Evolutionary conservation across 2,797 vertebrate species (phyloP), one percentile per base, ranked within the genome.

Genomic region (Sparus aurata): DNA sequence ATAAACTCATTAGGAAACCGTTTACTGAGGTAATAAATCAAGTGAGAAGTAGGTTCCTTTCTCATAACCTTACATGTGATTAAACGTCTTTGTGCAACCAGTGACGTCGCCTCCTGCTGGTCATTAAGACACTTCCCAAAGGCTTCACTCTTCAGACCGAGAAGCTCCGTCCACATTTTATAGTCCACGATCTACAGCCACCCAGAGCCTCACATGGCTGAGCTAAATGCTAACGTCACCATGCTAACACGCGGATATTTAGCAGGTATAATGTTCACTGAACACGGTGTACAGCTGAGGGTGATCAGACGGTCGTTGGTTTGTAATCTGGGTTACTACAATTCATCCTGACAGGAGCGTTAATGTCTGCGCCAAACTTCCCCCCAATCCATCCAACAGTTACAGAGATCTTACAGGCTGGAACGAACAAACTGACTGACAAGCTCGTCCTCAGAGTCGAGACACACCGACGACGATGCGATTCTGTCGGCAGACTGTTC

Each of bases 181-280:
- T 34, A 34, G 7, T 34, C 0, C 15, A 60, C 11, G 20, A 11
- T 30, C 25, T 34, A 13, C 43, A 62, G 45, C 18, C 46, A 22
- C 9, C 22, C 16, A 6, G 16, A 3, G 3, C 41, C 23, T 17
- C 16, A 9, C 64, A 9, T 34, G n/a, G 18, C 49, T 9, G 27
- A 70, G 20, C 41, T 16, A 64, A 64, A 64, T 38, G 41, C 50
- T 62, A 62, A 62, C 27, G 17, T 46, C 23, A 58, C 7, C 46
- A 9, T 25, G 46, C 12, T 38, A 47, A 63, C 38, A 63, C 30
- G 38, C 38, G 25, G 17, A 49, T 46, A 20, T 17, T 46, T 25
- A 47, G 23, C 22, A 63, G 15, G 43, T 38, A 16, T 12, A 20
- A 52, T 38, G 25, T 25, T 25, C 43, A 13, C 13, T 17, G 30